Evolutionary conservation across 2,888 invertebrate species (phyloP).

Genomic region (Caenorhabditis sinica): DNA sequence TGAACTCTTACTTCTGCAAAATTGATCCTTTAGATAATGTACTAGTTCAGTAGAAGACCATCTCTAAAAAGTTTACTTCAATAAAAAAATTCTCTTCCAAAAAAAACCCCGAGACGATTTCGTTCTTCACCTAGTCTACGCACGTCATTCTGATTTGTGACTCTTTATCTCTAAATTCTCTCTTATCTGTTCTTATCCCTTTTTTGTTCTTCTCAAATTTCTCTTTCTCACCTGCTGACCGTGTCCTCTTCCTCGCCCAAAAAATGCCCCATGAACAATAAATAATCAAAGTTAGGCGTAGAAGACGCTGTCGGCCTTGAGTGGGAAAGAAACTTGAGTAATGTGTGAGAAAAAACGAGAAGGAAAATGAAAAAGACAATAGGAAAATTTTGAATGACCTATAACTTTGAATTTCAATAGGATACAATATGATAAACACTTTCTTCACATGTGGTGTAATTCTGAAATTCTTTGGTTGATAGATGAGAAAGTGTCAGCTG

Average conservation of each 20-base stretch:
- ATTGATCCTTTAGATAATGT: background rate
- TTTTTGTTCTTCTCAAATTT: slow-evolving; percentile 13
- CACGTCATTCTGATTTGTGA: slow-evolving; percentile 58
- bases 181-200: background rate
- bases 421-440: slow-evolving; percentile 15
- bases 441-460: background rate
- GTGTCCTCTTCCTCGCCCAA: too few relatives aligned
- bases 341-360: too few relatives aligned
- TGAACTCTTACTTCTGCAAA: background rate
- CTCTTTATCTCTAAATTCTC: slow-evolving; percentile 20
- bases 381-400: slow-evolving; percentile 42
- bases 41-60: background rate
- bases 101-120: too few relatives aligned
- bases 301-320: slow-evolving; percentile 17
- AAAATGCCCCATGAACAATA: slow-evolving; percentile 4
- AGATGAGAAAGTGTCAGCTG: slow-evolving; percentile 15
- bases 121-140: slow-evolving; percentile 28
- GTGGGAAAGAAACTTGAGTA: background rate
- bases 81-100: background rate
- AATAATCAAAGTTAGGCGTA: slow-evolving; percentile 1
- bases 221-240: slow-evolving; percentile 48
- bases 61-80: slow-evolving; percentile 23
- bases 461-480: slow-evolving; percentile 1
- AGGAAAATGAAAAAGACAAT: slow-evolving; percentile 14
- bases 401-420: slow-evolving; percentile 34